Evolutionary conservation across 2,888 invertebrate species (phyloP), one percentile per base, ranked within the genome.

Genomic region (Lutraria lutraria): DNA sequence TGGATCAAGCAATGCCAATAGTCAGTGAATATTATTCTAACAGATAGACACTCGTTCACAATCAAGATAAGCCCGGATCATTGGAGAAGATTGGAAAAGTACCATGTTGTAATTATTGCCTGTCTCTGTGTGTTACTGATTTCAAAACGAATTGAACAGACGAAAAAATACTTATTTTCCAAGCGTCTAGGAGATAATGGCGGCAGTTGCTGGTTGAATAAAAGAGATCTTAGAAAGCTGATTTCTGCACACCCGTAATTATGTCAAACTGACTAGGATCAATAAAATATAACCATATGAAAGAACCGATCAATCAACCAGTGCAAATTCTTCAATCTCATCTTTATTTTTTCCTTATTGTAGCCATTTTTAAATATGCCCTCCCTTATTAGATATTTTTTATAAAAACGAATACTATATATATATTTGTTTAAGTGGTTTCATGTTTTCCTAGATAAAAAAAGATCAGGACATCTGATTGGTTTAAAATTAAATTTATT

Each of bases 61-160:
- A 13, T 25, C 29, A 15, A 16, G 76, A 76, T 76, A 76, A 76
- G 76, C 76, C 3, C 76, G 34, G 76, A 76, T 76, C 76, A 76
- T 34, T 76, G 34, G 19, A 76, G 34, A 76, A 34, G 34, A 76
- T 76, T 76, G 31, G 76, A 31, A 31, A 25, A 25, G 15, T 12
- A 31, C 16, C 31, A 12, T 76, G 25, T 6, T 19, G 76, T 34
- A 76, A 76, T 31, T 34, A 76, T 31, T 13, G 34, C 25, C 25
- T 31, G 31, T 76, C 76, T 76, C 34, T 68, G 63, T 25, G 25
- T 25, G n/a, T 68, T 68, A 3, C 25, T 68, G 25, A 10, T 68
- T 68, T 68, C 63, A 10, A 8, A 25, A 68, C 8, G 25, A n/a
- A n/a, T 13, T 68, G n/a, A 68, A 25, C 63, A 68, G 63, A 68